These are phyloP conservation scores for Thereva nobilitata DNA, from an alignment of 2,888 invertebrate genomes.

Conservation along the genomic window DNA sequence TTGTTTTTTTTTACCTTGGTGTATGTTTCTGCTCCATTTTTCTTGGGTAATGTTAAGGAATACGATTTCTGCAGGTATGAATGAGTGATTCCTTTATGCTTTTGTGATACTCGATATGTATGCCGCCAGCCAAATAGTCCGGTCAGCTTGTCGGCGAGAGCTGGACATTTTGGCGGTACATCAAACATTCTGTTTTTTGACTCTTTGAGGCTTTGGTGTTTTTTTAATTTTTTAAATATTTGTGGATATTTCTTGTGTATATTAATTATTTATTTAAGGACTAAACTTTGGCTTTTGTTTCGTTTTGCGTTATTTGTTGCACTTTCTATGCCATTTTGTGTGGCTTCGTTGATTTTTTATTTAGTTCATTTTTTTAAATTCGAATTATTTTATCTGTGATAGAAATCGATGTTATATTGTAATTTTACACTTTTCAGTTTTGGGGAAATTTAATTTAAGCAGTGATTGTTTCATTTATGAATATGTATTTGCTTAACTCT, in stretches of 20 bases:
- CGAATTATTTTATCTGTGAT: no score
- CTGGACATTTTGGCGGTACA: constrained; percentile 70
- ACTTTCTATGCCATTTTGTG: constrained; percentile 7
- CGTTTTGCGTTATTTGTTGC: neutral
- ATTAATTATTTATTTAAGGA: constrained; percentile 1
- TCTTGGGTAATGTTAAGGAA: constrained; percentile 56
- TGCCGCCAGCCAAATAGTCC: constrained; percentile 80
- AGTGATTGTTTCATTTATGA: no score
- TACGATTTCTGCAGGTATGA: constrained; percentile 57
- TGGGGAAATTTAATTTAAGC: no score
- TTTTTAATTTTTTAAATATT: constrained; percentile 33
- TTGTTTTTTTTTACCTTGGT: constrained; percentile 50
- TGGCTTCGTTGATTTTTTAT: no score
- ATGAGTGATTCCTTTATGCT: constrained; percentile 66
- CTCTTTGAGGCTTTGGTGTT: constrained; percentile 27
- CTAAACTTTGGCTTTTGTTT: constrained; percentile 15
- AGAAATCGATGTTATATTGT: no score
- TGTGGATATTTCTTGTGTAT: neutral
- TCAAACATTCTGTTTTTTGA: constrained; percentile 61
- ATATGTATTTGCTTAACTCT: no score
- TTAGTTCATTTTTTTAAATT: constrained; percentile 8
- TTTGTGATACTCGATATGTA: constrained; percentile 77
- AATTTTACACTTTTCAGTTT: no score
- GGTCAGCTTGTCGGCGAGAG: constrained; percentile 76
- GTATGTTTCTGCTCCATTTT: constrained; percentile 43